A percentile compares a stretch with the other conserved stretches of the same genome.
Conservation (phyloP, 1,140 invertebrate species). For the Drosophila busckii region DNA sequence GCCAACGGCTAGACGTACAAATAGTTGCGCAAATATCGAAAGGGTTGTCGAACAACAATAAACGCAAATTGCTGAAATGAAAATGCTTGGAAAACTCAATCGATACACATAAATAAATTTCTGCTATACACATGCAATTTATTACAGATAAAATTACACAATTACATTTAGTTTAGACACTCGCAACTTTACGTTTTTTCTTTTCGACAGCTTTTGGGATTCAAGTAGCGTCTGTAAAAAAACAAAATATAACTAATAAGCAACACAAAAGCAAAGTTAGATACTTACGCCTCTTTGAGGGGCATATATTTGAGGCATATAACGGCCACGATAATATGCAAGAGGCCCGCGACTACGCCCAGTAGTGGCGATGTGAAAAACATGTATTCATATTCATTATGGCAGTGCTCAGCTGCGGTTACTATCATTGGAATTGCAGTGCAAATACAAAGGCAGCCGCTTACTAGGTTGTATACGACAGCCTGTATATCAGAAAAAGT, state of each 20-base stretch:
- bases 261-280: not conserved
- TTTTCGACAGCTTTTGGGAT: slow-evolving; percentile 1
- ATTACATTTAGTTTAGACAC: too few species aligned
- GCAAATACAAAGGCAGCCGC: slow-evolving; percentile 27
- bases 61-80: too few species aligned
- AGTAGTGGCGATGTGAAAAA: slow-evolving; percentile 21
- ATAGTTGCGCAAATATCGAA: too few species aligned
- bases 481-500: slow-evolving; percentile 30
- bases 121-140: too few species aligned
- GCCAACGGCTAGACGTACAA: slow-evolving; percentile 48
- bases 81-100: too few species aligned
- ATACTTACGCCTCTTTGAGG: slow-evolving; percentile 42
- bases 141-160: too few species aligned
- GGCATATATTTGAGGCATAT: slow-evolving; percentile 50
- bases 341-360: slow-evolving; percentile 38
- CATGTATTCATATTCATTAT: slow-evolving; percentile 23
- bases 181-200: too few species aligned
- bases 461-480: slow-evolving; percentile 37
- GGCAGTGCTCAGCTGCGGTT: slow-evolving; percentile 34
- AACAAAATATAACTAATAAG: not conserved
- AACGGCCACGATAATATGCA: slow-evolving; percentile 41
- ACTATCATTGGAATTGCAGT: slow-evolving; percentile 21
- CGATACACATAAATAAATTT: too few species aligned
- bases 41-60: too few species aligned
- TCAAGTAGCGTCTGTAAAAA: slow-evolving; percentile 3